Conservation (phyloP, 2,113 vertebrate species). For the Charadrius vociferus region DNA sequence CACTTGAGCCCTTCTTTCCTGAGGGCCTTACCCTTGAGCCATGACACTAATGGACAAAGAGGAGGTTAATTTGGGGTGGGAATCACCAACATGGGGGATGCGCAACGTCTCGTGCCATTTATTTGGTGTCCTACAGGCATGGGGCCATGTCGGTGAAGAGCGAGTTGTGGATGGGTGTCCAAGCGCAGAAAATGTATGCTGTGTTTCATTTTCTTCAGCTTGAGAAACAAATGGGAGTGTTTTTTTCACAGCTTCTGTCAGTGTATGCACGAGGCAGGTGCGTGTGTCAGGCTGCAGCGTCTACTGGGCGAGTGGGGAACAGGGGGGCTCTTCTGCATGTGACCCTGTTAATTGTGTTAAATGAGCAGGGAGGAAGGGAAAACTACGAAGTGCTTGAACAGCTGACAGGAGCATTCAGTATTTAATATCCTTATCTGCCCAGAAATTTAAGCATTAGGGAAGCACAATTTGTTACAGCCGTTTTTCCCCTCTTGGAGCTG, state of each 20-base stretch:
- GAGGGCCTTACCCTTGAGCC: not conserved
- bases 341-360: not conserved
- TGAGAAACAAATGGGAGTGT: not conserved
- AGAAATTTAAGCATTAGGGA: not conserved
- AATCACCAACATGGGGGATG: not conserved
- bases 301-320: not conserved
- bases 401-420: not conserved
- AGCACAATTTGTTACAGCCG: not conserved
- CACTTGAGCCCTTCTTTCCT: not conserved
- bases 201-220: not conserved
- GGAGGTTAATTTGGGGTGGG: not conserved
- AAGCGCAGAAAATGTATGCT: not conserved
- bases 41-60: not conserved
- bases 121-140: not conserved
- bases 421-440: not conserved
- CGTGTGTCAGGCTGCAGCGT: not conserved
- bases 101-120: accelerated
- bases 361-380: not conserved
- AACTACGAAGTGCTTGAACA: not conserved
- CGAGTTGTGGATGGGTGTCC: not conserved
- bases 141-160: not conserved
- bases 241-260: not conserved
- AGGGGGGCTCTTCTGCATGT: accelerated
- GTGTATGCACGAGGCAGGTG: accelerated
- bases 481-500: not conserved